Base-by-base conservation (phyloP, 2,113 vertebrate species). In the Poicephalus meyeri region DNA sequence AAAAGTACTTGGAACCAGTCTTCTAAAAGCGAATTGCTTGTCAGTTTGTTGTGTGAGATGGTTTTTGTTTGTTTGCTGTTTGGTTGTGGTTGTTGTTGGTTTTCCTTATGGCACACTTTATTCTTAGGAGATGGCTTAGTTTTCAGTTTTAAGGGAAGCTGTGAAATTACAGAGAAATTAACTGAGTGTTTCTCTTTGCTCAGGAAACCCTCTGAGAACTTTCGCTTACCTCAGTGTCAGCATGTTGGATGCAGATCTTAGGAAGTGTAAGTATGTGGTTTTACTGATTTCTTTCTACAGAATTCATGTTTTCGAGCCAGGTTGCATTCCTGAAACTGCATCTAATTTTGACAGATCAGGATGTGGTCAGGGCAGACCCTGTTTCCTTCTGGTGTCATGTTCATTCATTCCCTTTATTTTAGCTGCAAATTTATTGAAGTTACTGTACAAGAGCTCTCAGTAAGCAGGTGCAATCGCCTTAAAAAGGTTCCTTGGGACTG, bases 171-270 rank as follows among this genome's bases (percentile, higher is more conserved):
- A 10, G 5, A 9, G 33, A 79, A 80, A 46, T 17, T 95, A 93
- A 92, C 13, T 29, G 47, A 41, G 31, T 76, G 13, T 85, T 79
- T 94, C 13, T 93, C 12, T 0, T 84, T 94, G 74, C 95, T 33
- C 94, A 99, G 99, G 99, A 72, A 97, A 98, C 71, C 98, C 98
- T 61, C 84, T 98, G 91, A 99, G 99, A 97, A 98, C 98, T 13
- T 99, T 99, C 82, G 98, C 98, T 16, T 99, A 99, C 91, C 82
- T 99, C 76, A 99, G 98, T 96, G 98, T 99, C 91, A 95, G 74
- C 69, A 97, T 98, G 91, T 97, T 98, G 42, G 99, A 99, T 64
- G 61, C 77, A 5, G 98, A 98, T 77, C 97, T 99, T 70, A 98
- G 95, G 90, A 98, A 97, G 96, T 99, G 99, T 99, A 97, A 97